Evolutionary conservation across 2,888 invertebrate species (phyloP), one percentile per base, ranked within the genome.

Genomic region (Chrysolina oricalcia): DNA sequence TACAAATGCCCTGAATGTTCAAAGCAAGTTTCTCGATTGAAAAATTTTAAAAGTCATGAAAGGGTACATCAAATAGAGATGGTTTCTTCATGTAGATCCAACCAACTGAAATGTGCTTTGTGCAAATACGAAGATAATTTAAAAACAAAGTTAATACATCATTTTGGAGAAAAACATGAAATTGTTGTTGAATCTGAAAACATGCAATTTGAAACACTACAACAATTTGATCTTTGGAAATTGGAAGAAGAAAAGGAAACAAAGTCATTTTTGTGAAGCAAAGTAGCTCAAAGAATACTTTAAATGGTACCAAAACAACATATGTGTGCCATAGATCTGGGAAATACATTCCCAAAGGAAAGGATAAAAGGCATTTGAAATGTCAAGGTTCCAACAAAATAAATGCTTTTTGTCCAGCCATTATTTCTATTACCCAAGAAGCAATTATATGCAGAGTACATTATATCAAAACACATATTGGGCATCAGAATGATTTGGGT

Each of bases 261-360:
- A 50, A 71, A 35, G 15, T 41, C 41, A 17, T 8, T 35, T 65
- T 65, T 11, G 21, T 65, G n/a, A 65, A 65, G 40, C n/a, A 65
- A 10, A n/a, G 17, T 40, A 21, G 19, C 0, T 40, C 43, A 4
- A n/a, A 40, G 15, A 19, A 9, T 10, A 15, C 15, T 23, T 35
- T n/a, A n/a, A 19, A 43, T 15, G 10, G 40, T 65, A 40, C 10
- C 0, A 41, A 43, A 17, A 40, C 11, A 10, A n/a, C n/a, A 19
- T 67, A 43, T 46, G 23, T 21, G 81, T 78, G 78, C 46, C 78
- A 78, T 23, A 70, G 78, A 15, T 78, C 76, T 64, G 76, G 76
- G 40, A 73, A 46, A 13, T 78, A 74, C 27, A 21, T 62, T 1
- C 59, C 73, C 1, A 59, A 64, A 46, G 78, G 74, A 27, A 74